phyloP scores from a whole-genome alignment of 1,140 invertebrate species.

The Bombus cullumanus region DNA sequence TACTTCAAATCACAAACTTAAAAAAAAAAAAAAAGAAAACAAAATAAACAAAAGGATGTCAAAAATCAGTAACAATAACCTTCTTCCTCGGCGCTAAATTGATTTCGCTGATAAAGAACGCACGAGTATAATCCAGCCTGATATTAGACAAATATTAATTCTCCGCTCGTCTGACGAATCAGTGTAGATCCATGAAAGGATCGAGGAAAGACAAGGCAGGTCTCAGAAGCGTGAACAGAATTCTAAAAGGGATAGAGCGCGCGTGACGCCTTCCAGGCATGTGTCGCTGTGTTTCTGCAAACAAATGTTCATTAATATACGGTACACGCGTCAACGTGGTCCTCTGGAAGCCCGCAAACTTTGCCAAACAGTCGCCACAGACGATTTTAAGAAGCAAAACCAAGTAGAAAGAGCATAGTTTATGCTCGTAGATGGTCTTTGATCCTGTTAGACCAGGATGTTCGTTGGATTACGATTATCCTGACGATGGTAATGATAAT shows the following conservation, averaged over 20 bases:
- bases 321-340: not conserved
- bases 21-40: too few species aligned
- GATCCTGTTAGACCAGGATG: not conserved
- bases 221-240: not conserved
- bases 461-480: not conserved
- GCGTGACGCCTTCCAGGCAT: not conserved
- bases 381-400: too few species aligned
- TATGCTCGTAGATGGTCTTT: conserved; percentile 1
- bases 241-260: not conserved
- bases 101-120: not conserved
- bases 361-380: not conserved
- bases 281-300: not conserved
- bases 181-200: not conserved
- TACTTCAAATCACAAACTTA: not conserved
- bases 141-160: conserved; percentile 1
- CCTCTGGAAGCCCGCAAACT: not conserved
- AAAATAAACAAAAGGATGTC: too few species aligned
- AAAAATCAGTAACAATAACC: too few species aligned
- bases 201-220: not conserved
- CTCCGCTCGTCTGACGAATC: not conserved
- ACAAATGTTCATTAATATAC: conserved; percentile 10
- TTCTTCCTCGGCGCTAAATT: not conserved
- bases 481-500: not conserved
- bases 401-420: too few species aligned
- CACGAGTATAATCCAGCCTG: not conserved